phyloP scores from a whole-genome alignment of 2,113 vertebrate species.

The Zingel zingel region DNA sequence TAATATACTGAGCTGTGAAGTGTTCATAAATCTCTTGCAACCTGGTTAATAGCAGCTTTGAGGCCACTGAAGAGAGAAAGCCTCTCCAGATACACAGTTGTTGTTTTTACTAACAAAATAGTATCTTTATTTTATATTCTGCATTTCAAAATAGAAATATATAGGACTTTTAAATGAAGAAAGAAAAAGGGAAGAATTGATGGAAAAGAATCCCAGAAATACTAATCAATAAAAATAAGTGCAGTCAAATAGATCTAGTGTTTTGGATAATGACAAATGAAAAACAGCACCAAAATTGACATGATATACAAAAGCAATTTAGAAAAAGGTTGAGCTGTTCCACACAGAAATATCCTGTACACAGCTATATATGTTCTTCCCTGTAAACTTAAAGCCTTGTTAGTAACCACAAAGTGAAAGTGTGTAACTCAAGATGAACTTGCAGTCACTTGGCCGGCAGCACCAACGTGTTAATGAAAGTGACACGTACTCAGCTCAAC shows the following conservation, averaged over 20 bases:
- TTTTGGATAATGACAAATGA: background rate
- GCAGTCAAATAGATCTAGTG: background rate
- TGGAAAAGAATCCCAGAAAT: background rate
- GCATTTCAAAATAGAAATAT: background rate
- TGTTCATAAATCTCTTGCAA: conserved; percentile 80
- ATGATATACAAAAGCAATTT: conserved; percentile 18
- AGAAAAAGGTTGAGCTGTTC: background rate
- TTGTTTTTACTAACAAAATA: conserved; percentile 6
- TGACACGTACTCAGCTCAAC: conserved; percentile 58
- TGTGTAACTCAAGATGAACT: conserved; percentile 66
- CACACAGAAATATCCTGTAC: background rate
- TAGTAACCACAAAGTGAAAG: conserved; percentile 38
- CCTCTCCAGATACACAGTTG: conserved; percentile 10
- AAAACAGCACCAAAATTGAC: background rate
- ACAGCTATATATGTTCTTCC: conserved; percentile 3
- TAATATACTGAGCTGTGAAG: conserved; percentile 78
- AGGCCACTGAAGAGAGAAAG: conserved; percentile 36
- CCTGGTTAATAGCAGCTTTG: conserved; percentile 65
- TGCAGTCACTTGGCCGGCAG: conserved; percentile 56
- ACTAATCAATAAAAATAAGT: background rate
- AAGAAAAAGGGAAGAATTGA: background rate
- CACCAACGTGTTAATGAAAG: conserved; percentile 74
- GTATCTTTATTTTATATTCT: background rate
- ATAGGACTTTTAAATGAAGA: background rate
- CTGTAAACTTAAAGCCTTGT: conserved; percentile 37